Percentiles rank a stretch among this genome's conserved stretches.
Conservation (phyloP, 2,113 vertebrate species). For the Hydrochoerus hydrochaeris region DNA sequence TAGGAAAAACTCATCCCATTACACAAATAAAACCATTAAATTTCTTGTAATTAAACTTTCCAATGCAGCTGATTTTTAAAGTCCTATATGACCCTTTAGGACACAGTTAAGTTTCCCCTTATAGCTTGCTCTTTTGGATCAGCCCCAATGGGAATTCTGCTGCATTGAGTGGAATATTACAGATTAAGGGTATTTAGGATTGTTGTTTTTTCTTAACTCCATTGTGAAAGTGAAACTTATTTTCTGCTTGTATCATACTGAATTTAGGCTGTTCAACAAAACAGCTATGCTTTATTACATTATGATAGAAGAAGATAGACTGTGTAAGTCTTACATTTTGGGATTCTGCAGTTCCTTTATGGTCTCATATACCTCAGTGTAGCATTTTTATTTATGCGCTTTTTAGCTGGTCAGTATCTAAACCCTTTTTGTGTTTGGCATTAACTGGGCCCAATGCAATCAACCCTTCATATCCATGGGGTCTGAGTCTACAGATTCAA, state of each 20-base stretch:
- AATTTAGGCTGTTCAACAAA: background rate
- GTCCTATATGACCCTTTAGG: background rate
- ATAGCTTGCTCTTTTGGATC: background rate
- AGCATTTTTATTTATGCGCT: background rate
- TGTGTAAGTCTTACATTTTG: background rate
- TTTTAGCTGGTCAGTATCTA: background rate
- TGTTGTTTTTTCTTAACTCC: background rate
- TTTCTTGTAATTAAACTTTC: constrained; percentile 10
- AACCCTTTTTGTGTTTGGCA: background rate
- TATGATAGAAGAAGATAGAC: background rate
- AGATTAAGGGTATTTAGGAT: background rate
- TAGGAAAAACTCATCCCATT: constrained; percentile 6
- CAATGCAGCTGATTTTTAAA: background rate
- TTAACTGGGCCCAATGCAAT: background rate
- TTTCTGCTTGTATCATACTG: constrained; percentile 30
- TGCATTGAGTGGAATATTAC: background rate
- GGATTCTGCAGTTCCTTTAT: background rate
- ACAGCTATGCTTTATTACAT: background rate
- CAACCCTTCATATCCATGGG: background rate
- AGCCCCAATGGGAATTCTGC: background rate
- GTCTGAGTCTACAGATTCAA: background rate
- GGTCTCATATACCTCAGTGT: background rate
- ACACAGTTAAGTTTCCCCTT: background rate
- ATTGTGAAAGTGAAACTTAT: background rate
- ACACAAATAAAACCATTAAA: background rate